Percentiles rank a stretch among this genome's conserved stretches.
Evolutionary conservation across 2,888 invertebrate species (phyloP).

Genomic region (Leptarthrus brevirostris): DNA sequence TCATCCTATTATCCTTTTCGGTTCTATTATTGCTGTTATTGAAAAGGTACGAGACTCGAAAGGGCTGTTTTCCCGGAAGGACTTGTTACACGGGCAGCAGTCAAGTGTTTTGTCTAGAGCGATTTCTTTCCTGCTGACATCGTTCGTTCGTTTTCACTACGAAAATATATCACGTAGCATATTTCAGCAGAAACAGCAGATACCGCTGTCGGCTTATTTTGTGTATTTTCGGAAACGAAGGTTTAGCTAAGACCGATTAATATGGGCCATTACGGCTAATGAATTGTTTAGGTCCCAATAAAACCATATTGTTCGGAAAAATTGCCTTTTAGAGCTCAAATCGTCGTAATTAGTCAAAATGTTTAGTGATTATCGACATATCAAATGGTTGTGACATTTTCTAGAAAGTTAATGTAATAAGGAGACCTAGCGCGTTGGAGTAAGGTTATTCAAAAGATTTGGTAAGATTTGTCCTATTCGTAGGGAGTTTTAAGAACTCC

Average conservation of each 20-base stretch:
- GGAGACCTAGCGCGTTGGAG: no score
- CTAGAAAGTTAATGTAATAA: no score
- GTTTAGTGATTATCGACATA: background rate
- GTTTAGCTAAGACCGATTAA: constrained; percentile 19
- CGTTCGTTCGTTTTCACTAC: background rate
- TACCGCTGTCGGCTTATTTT: background rate
- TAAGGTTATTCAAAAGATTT: no score
- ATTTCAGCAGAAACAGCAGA: constrained; percentile 27
- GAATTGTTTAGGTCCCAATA: constrained; percentile 30
- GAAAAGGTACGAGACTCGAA: constrained; percentile 37
- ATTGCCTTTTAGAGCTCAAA: background rate
- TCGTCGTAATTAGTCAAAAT: constrained; percentile 25
- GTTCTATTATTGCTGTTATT: constrained; percentile 39
- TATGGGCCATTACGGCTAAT: constrained; percentile 13
- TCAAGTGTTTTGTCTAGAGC: constrained; percentile 1
- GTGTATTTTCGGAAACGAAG: background rate
- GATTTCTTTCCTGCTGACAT: constrained; percentile 30
- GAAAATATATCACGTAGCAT: constrained; percentile 23
- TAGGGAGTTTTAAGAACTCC: no score
- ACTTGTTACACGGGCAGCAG: constrained; percentile 3
- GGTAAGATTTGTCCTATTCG: no score
- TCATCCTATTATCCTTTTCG: constrained; percentile 52
- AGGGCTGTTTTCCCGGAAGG: constrained; percentile 12
- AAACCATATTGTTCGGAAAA: constrained; percentile 1
- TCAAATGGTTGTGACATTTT: no score